These are phyloP conservation scores for Argyra leucocephala DNA, from an alignment of 2,888 invertebrate genomes.

Conservation along the genomic window DNA sequence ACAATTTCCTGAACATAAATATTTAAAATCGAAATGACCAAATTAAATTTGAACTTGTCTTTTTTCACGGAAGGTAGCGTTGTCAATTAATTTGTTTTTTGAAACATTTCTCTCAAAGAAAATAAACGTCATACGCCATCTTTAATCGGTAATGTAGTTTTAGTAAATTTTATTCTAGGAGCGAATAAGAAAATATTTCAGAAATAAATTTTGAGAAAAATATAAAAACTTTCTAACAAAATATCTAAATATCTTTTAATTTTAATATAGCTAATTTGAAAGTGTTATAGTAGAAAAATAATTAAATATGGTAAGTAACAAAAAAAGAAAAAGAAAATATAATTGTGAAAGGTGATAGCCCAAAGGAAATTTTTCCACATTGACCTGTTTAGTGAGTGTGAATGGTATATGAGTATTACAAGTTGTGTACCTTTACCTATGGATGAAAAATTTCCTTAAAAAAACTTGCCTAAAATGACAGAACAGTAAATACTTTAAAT, in stretches of 20 bases:
- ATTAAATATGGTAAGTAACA: constrained; percentile 21
- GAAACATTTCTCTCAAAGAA: too few species aligned
- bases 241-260: constrained; percentile 12
- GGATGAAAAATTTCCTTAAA: not conserved
- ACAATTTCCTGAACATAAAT: too few species aligned
- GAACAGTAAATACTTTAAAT: not conserved
- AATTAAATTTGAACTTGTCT: too few species aligned
- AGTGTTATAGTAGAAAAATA: constrained; percentile 19
- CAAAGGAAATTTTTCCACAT: not conserved
- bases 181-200: not conserved
- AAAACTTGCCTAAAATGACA: not conserved
- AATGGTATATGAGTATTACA: not conserved
- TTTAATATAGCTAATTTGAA: constrained; percentile 21
- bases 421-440: constrained; percentile 3
- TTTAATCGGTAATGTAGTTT: not conserved
- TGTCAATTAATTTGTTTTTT: too few species aligned
- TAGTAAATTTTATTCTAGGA: not conserved
- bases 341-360: not conserved
- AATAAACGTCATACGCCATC: not conserved
- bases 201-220: not conserved
- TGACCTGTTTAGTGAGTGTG: not conserved
- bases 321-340: constrained; percentile 20
- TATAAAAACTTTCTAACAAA: not conserved
- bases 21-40: too few species aligned
- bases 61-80: too few species aligned